Base-by-base conservation (phyloP, 2,113 vertebrate genomes). In the Hippocampus mohnikei region DNA sequence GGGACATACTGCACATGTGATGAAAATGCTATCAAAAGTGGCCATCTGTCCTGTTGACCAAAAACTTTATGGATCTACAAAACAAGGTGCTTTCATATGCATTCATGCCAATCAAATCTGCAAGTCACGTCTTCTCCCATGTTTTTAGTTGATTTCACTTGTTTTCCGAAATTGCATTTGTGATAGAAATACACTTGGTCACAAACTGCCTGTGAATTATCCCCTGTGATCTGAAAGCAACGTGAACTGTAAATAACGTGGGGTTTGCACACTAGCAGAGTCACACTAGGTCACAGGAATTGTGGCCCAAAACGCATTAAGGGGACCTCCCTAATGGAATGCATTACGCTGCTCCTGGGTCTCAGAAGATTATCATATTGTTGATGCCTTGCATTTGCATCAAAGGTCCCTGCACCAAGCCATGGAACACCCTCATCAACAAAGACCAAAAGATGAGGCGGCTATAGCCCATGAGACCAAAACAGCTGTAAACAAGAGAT, bases 41-140 rank as follows among this genome's bases (percentile, higher is more conserved):
- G 18, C 72, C 66, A 63, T 70, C 75, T 69, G 80, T 76, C 44
- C 72, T 21, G 25, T 48, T 77, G 66, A 76, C 40, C 50, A 63
- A 40, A 48, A 27, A 37, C 59, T 44, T 16, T 27, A 21, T 21
- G 44, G 20, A 48, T 70, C 70, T 40, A 77, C 50, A 76, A 73
- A 70, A 21, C 2, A 62, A 41, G 10, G 56, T 50, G 12, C 25
- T 20, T 48, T 42, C 46, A 9, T 5, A 44, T 68, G 50, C 9
- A 46, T 58, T 40, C 69, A 1, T 55, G 9, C 53, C 42, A 48
- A 66, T 66, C 23, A 46, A 23, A 66, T 62, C 9, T 6, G 25
- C 5, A 66, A 66, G 16, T 52, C 44, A n/a, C 12, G 10, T 42
- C 37, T 42, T 8, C 33, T 12, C 33, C 2, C 1, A 40, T 16